Evolutionary conservation across 2,888 invertebrate species (phyloP).

Genomic region (Hirtodrosophila alboralis): DNA sequence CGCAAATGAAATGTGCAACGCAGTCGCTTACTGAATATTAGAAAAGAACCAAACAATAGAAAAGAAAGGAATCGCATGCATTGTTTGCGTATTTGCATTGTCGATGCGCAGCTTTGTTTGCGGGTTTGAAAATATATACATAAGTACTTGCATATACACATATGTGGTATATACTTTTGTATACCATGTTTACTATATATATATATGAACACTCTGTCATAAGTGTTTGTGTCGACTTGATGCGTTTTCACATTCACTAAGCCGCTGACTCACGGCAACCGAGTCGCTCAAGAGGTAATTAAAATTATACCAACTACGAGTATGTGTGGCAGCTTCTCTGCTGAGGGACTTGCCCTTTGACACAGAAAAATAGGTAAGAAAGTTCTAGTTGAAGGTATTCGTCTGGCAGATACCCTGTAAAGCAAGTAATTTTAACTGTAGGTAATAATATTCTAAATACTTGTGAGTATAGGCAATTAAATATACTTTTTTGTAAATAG

Average conservation of each 20-base stretch:
- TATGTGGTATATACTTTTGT: constrained; percentile 1
- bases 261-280: constrained; percentile 39
- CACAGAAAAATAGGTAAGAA: constrained; percentile 52
- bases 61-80: constrained; percentile 31
- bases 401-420: too few species aligned
- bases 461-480: too few species aligned
- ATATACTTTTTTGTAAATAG: too few species aligned
- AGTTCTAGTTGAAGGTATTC: too few species aligned
- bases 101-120: constrained; percentile 43
- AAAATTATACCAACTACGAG: constrained; percentile 73
- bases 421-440: too few species aligned
- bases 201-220: constrained; percentile 1
- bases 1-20: constrained; percentile 13
- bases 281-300: constrained; percentile 73
- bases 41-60: constrained; percentile 42
- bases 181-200: neutral
- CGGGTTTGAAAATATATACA: constrained; percentile 2
- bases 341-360: constrained; percentile 50
- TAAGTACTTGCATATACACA: constrained; percentile 2
- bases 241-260: constrained; percentile 28
- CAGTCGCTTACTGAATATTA: neutral
- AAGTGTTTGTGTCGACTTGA: constrained; percentile 28
- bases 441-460: too few species aligned
- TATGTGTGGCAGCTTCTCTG: constrained; percentile 25
- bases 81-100: constrained; percentile 56